These are phyloP conservation scores for Melanostigma gelatinosum DNA, from an alignment of 2,113 vertebrate genomes.

Conservation along the genomic window DNA sequence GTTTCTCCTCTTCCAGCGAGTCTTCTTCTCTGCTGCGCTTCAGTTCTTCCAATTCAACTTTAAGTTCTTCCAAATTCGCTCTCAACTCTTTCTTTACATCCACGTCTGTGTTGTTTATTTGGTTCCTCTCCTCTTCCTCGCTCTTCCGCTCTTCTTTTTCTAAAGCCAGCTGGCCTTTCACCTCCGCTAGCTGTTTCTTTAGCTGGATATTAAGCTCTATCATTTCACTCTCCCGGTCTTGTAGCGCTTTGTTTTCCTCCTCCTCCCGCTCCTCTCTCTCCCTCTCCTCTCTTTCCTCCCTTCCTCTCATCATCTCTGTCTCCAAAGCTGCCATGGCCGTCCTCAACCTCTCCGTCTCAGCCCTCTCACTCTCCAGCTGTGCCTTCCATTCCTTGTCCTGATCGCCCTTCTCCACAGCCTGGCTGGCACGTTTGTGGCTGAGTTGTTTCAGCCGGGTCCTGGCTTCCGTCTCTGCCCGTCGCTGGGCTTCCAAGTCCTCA, in stretches of 20 bases:
- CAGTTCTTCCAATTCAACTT: conserved; percentile 73
- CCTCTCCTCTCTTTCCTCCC: conserved; percentile 37
- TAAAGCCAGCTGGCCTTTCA: conserved; percentile 74
- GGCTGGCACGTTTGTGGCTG: conserved; percentile 75
- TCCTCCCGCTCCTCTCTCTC: conserved; percentile 39
- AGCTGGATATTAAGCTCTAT: conserved; percentile 75
- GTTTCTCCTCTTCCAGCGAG: conserved; percentile 49
- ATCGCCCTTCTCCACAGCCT: conserved; percentile 67
- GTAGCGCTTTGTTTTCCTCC: conserved; percentile 29
- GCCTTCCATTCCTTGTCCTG: conserved; percentile 65
- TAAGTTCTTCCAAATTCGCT: conserved; percentile 70
- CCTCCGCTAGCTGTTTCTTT: conserved; percentile 71
- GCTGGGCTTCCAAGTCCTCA: conserved; percentile 82
- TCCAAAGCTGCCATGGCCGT: conserved; percentile 69
- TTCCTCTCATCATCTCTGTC: conserved; percentile 51
- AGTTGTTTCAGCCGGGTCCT: conserved; percentile 83
- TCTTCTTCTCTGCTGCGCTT: conserved; percentile 40
- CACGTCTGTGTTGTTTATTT: conserved; percentile 19
- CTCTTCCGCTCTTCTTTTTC: conserved; percentile 73
- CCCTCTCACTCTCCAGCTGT: conserved; percentile 79
- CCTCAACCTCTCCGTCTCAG: conserved; percentile 67
- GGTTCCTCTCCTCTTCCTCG: conserved; percentile 60
- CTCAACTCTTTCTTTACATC: conserved; percentile 60
- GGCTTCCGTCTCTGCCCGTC: conserved; percentile 80
- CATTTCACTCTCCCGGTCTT: conserved; percentile 71